Conservation (phyloP, 2,888 invertebrate genomes). For the Gymnocheta viridis region DNA sequence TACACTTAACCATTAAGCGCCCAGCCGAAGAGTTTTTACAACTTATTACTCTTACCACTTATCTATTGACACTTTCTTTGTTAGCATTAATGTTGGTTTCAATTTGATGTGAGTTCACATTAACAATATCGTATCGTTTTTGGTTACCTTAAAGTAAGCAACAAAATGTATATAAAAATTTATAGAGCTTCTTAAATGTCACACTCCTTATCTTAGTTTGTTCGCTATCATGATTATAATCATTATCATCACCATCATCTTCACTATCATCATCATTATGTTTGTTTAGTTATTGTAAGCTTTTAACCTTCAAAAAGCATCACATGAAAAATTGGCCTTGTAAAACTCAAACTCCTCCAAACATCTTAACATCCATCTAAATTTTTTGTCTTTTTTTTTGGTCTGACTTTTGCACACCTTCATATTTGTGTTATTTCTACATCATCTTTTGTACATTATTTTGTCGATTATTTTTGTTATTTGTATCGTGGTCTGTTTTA, state of each 20-base stretch:
- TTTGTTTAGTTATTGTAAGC: slow-evolving; percentile 70
- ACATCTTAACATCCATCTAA: not conserved
- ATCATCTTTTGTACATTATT: slow-evolving; percentile 66
- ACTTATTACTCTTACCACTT: not conserved
- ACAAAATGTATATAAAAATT: slow-evolving; percentile 51
- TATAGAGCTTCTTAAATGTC: slow-evolving; percentile 55
- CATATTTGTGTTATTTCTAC: slow-evolving; percentile 28
- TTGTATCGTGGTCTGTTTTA: not conserved
- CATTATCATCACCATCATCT: slow-evolving; percentile 77
- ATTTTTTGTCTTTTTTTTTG: not conserved
- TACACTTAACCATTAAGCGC: slow-evolving; percentile 19
- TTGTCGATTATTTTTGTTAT: slow-evolving; percentile 41
- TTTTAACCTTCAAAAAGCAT: slow-evolving; percentile 69
- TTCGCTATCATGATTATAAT: slow-evolving; percentile 74
- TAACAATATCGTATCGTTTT: slow-evolving; percentile 75
- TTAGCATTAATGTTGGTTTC: slow-evolving; percentile 9
- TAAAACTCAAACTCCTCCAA: not conserved
- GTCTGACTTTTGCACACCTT: slow-evolving; percentile 48
- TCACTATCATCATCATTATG: slow-evolving; percentile 76
- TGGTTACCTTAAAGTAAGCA: slow-evolving; percentile 76
- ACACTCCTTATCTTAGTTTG: slow-evolving; percentile 42
- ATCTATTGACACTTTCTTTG: slow-evolving; percentile 1
- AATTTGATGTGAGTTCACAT: slow-evolving; percentile 37
- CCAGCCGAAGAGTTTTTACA: slow-evolving; percentile 18
- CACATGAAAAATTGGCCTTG: slow-evolving; percentile 39